Evolutionary conservation across 2,888 invertebrate genomes (phyloP).

Genomic region (Ditylenchus weischeri): DNA sequence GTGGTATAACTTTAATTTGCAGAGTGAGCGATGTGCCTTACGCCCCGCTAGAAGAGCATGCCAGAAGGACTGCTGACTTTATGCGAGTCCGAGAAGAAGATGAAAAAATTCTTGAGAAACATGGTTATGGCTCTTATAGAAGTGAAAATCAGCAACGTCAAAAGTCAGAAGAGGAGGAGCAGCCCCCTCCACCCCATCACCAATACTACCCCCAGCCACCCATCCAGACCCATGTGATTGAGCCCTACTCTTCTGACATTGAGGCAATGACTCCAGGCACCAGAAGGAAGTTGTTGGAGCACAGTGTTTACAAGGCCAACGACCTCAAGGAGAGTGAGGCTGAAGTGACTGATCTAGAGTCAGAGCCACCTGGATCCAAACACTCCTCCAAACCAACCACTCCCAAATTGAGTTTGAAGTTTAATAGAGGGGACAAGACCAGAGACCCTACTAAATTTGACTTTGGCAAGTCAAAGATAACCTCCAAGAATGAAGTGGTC

Average conservation of each 20-base stretch:
- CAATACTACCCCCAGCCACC: not conserved
- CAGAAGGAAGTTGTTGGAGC: slow-evolving; percentile 32
- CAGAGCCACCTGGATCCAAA: slow-evolving; percentile 26
- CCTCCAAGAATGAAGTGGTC: slow-evolving; percentile 54
- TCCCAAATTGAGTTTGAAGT: slow-evolving; percentile 47
- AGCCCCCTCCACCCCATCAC: not conserved
- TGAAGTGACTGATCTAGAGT: slow-evolving; percentile 16
- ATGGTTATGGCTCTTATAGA: slow-evolving; percentile 28
- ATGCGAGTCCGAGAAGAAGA: slow-evolving; percentile 44
- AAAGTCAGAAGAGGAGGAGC: not conserved
- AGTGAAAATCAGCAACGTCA: not conserved
- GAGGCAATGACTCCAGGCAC: slow-evolving; percentile 37
- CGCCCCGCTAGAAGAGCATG: slow-evolving; percentile 30
- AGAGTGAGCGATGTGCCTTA: slow-evolving; percentile 24
- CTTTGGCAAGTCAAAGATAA: slow-evolving; percentile 55
- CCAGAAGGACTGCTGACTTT: slow-evolving; percentile 36
- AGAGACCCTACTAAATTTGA: slow-evolving; percentile 37
- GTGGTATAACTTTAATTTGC: not conserved
- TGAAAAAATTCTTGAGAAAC: slow-evolving; percentile 39
- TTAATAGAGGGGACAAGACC: slow-evolving; percentile 33
- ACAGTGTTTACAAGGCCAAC: slow-evolving; percentile 26
- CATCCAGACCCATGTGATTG: slow-evolving; percentile 21
- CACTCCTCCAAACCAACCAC: slow-evolving; percentile 48
- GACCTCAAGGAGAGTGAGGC: slow-evolving; percentile 28
- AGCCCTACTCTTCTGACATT: slow-evolving; percentile 24